phyloP scores from a whole-genome alignment of 2,888 invertebrate genomes.

The Brenthis hecate region DNA sequence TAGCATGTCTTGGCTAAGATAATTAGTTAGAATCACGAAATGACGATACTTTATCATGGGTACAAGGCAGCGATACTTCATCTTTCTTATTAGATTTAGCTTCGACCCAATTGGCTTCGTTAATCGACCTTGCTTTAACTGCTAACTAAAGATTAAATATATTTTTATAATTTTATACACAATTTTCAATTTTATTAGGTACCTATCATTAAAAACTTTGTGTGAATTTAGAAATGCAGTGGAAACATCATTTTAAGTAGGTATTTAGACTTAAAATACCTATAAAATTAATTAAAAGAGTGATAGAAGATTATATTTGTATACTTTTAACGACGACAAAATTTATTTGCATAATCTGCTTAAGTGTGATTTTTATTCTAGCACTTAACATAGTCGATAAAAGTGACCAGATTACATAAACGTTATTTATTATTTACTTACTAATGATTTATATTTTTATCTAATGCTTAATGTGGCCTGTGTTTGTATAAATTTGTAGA shows the following conservation, averaged over 20 bases:
- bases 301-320: slow-evolving; percentile 2
- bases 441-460: slow-evolving; percentile 1
- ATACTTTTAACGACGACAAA: slow-evolving; percentile 10
- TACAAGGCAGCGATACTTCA: slow-evolving; percentile 29
- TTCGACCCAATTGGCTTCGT: slow-evolving; percentile 31
- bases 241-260: no score
- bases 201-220: no score
- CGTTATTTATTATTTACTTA: neutral
- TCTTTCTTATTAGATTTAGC: slow-evolving; percentile 32
- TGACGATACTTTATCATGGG: slow-evolving; percentile 27
- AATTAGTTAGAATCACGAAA: slow-evolving; percentile 37
- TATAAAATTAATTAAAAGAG: no score
- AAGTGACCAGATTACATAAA: slow-evolving; percentile 8
- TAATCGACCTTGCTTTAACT: slow-evolving; percentile 27
- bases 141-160: slow-evolving; percentile 1
- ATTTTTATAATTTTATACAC: neutral
- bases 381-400: neutral
- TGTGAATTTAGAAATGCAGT: no score
- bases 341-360: slow-evolving; percentile 15
- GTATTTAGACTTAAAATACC: no score
- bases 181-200: no score
- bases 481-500: no score
- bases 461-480: neutral
- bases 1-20: slow-evolving; percentile 21
- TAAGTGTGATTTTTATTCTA: slow-evolving; percentile 5